Percentiles rank a stretch among this genome's conserved stretches.
These are phyloP conservation scores for Lerista edwardsae DNA, from an alignment of 2,797 vertebrate species.

Conservation along the genomic window DNA sequence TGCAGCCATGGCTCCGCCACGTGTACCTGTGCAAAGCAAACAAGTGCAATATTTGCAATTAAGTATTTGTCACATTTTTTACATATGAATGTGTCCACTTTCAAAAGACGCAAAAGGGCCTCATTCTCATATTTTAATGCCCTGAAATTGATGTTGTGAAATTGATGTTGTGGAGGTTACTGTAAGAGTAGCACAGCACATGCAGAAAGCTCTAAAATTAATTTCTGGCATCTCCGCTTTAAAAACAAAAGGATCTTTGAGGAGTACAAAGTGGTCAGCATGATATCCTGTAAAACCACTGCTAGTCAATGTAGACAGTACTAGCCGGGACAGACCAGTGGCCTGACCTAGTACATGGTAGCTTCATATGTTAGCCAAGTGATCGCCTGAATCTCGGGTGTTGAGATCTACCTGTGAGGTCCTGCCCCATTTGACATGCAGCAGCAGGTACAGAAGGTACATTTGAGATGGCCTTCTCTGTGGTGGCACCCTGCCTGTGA, in stretches of 20 bases:
- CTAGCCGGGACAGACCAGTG: not conserved
- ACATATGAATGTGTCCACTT: not conserved
- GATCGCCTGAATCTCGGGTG: too few species aligned
- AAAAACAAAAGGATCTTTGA: not conserved
- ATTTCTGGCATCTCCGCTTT: not conserved
- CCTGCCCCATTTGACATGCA: too few species aligned
- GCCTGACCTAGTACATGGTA: not conserved
- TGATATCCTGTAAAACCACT: not conserved
- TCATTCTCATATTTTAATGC: not conserved
- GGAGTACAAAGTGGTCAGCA: not conserved
- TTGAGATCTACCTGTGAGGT: too few species aligned
- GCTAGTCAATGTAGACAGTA: not conserved
- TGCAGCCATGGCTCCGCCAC: not conserved
- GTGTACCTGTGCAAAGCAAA: not conserved
- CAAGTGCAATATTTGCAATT: not conserved
- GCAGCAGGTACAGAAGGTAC: too few species aligned
- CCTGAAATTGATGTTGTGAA: not conserved
- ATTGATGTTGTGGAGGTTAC: not conserved
- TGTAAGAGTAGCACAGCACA: not conserved
- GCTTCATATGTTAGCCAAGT: not conserved
- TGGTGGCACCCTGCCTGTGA: too few species aligned
- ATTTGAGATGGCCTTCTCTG: too few species aligned
- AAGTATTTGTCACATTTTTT: not conserved
- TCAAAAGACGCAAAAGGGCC: not conserved
- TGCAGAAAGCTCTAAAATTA: not conserved